These are phyloP conservation scores for Mormyrus lacerda DNA, from an alignment of 2,113 vertebrate species.

Conservation along the genomic window DNA sequence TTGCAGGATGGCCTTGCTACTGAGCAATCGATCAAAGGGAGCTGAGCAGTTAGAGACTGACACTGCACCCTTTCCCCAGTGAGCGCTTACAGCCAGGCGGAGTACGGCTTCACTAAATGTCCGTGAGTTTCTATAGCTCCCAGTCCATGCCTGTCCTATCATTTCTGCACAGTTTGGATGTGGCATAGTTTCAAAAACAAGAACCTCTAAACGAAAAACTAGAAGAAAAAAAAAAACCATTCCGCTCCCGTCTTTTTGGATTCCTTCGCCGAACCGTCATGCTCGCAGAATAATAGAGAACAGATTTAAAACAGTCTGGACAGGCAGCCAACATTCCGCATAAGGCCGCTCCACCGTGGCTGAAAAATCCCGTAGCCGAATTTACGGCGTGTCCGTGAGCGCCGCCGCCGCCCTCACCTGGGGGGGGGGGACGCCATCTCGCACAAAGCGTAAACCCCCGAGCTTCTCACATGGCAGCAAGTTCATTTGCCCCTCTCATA, in stretches of 20 bases:
- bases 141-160: neutral
- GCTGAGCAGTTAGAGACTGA: neutral
- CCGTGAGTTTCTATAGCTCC: neutral
- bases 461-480: neutral
- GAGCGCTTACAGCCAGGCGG: neutral
- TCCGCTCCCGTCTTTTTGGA: conserved; percentile 16
- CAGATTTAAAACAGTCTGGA: conserved; percentile 14
- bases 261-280: conserved; percentile 18
- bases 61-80: neutral
- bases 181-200: neutral
- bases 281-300: conserved; percentile 18
- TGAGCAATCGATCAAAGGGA: neutral
- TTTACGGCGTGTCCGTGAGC: conserved; percentile 11
- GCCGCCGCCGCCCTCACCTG: conserved; percentile 31
- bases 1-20: neutral
- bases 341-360: neutral
- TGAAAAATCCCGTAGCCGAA: conserved; percentile 2
- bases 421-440: conserved; percentile 14
- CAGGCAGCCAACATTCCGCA: conserved; percentile 17
- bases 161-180: neutral
- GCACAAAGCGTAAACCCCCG: neutral
- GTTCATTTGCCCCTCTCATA: neutral
- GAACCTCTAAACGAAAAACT: neutral
- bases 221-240: neutral
- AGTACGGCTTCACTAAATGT: neutral